Percentiles rank a stretch among this genome's conserved stretches.
Evolutionary conservation across 2,797 vertebrate genomes (phyloP).

Genomic region (Enteromius afrohamiltoni): DNA sequence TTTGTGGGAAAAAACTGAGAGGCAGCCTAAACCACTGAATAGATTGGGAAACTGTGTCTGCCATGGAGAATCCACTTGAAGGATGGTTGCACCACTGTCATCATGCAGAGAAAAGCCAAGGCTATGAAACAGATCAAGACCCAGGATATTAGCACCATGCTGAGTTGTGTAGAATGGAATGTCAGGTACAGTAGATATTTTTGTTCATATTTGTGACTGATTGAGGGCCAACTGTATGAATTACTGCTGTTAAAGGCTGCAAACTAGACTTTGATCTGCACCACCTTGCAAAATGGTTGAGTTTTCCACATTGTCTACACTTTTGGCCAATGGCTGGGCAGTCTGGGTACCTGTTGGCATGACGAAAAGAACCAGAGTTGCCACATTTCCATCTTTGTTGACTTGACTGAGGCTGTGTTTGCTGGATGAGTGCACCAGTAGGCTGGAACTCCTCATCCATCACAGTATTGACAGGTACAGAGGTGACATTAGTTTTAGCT

Average conservation of each 20-base stretch:
- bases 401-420: not conserved
- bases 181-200: not conserved
- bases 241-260: not conserved
- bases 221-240: not conserved
- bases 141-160: constrained; percentile 7
- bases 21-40: constrained; percentile 37
- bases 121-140: constrained; percentile 23
- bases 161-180: not conserved
- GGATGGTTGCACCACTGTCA: constrained; percentile 10
- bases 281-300: constrained; percentile 5
- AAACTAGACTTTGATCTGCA: not conserved
- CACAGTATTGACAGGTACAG: not conserved
- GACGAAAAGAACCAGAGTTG: not conserved
- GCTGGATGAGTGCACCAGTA: not conserved
- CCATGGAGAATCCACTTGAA: constrained; percentile 10
- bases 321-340: not conserved
- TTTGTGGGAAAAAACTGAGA: constrained; percentile 17
- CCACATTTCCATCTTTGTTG: not conserved
- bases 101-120: constrained; percentile 27
- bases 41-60: constrained; percentile 23
- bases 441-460: no score
- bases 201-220: not conserved
- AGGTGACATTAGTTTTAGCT: not conserved
- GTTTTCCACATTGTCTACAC: not conserved
- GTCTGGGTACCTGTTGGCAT: not conserved